phyloP scores from a whole-genome alignment of 2,888 invertebrate species.

The Maniola hyperantus region DNA sequence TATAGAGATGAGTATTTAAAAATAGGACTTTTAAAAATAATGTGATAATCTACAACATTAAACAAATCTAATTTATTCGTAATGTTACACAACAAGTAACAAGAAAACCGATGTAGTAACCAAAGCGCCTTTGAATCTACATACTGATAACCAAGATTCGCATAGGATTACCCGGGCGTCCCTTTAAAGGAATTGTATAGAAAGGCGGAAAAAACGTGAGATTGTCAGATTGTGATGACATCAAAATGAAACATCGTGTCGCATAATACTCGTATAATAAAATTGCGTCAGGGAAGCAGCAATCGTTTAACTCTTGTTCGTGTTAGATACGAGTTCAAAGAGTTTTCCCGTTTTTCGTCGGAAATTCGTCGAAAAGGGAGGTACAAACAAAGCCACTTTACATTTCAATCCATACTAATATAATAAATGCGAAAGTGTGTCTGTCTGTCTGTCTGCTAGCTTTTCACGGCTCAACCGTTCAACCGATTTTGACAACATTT shows the following conservation, averaged over 20 bases:
- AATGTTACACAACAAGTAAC: not conserved
- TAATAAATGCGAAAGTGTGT: no score
- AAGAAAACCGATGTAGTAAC: conserved; percentile 41
- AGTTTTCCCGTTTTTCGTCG: no score
- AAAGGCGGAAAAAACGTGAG: conserved; percentile 72
- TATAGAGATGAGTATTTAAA: no score
- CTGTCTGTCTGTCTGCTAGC: no score
- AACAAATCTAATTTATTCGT: not conserved
- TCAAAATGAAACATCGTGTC: conserved; percentile 55
- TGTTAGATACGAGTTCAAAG: not conserved
- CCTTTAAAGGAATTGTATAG: conserved; percentile 60
- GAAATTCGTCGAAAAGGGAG: no score
- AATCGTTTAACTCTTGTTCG: not conserved
- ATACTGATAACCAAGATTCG: conserved; percentile 42
- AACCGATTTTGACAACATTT: no score
- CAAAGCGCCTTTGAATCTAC: conserved; percentile 40
- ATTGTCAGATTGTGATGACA: conserved; percentile 62
- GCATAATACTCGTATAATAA: not conserved
- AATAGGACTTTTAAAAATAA: no score
- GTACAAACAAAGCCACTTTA: no score
- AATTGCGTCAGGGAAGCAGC: conserved; percentile 3
- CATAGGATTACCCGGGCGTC: conserved; percentile 43
- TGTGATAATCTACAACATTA: no score
- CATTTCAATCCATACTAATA: no score
- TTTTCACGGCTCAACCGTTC: no score